Percentiles rank a stretch among this genome's conserved stretches.
These are phyloP conservation scores for Gordius sp. DNA, from an alignment of 2,888 invertebrate species.

Conservation along the genomic window DNA sequence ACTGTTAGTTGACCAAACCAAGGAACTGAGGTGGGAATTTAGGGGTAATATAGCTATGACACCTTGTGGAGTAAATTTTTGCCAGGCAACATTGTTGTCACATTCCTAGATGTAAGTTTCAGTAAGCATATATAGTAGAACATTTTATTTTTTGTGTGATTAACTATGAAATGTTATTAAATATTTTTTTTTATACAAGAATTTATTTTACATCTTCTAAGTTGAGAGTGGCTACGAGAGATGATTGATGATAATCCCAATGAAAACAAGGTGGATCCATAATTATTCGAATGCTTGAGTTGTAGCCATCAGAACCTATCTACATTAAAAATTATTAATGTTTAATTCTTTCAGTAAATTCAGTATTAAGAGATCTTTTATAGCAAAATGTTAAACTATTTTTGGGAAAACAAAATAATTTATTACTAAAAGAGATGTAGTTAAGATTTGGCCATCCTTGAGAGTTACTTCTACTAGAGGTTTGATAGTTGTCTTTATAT, in stretches of 20 bases:
- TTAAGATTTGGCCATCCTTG: not conserved
- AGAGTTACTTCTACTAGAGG: not conserved
- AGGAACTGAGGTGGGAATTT: slow-evolving; percentile 40
- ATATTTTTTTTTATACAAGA: not conserved
- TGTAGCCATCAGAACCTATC: slow-evolving; percentile 13
- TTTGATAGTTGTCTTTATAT: no score
- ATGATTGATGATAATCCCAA: not conserved
- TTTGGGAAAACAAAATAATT: no score
- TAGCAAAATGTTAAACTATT: no score
- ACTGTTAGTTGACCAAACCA: slow-evolving; percentile 70
- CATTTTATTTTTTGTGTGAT: not conserved
- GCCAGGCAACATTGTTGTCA: slow-evolving; percentile 4
- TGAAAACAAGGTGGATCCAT: not conserved
- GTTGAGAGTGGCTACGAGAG: not conserved
- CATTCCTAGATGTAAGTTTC: not conserved
- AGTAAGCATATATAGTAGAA: not conserved
- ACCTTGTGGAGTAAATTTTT: slow-evolving; percentile 10
- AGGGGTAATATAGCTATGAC: not conserved
- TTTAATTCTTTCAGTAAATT: no score
- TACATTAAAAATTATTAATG: not conserved
- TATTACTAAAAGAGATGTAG: not conserved
- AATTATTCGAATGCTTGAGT: not conserved
- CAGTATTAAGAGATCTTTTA: no score
- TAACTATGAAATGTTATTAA: not conserved
- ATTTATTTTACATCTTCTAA: slow-evolving; percentile 3